These are phyloP conservation scores for Dendroctonus valens DNA, from an alignment of 1,140 invertebrate species.

Conservation along the genomic window DNA sequence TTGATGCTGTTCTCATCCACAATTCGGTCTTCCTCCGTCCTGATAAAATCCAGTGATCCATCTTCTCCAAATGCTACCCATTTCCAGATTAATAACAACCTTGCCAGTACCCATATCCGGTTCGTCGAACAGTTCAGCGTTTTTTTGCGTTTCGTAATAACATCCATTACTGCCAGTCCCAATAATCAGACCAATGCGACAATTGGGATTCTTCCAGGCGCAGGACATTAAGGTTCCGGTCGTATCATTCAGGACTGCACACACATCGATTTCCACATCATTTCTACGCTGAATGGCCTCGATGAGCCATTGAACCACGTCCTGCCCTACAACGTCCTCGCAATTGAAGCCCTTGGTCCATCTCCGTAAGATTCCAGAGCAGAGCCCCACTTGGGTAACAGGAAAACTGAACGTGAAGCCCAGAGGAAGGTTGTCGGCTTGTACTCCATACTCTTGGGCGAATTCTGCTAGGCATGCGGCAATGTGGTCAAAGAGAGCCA, in stretches of 20 bases:
- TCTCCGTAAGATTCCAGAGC: conserved; percentile 79
- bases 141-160: conserved; percentile 85
- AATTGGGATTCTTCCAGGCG: conserved; percentile 87
- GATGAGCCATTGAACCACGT: conserved; percentile 81
- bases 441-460: conserved; percentile 76
- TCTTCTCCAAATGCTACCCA: conserved; percentile 96
- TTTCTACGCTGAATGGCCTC: conserved; percentile 76
- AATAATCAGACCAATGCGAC: conserved; percentile 47
- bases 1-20: conserved; percentile 75
- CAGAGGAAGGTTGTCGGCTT: conserved; percentile 77
- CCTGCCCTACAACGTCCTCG: conserved; percentile 78
- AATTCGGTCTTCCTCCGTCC: conserved; percentile 82
- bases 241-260: conserved; percentile 97
- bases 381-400: conserved; percentile 84
- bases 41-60: conserved; percentile 80
- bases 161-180: conserved; percentile 94
- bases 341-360: conserved; percentile 99
- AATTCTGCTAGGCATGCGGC: conserved; percentile 93
- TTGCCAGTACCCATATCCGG: conserved; percentile 63
- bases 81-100: conserved; percentile 93
- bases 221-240: conserved; percentile 99
- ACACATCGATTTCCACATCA: conserved; percentile 69
- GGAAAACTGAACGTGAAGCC: conserved; percentile 99
- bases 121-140: conserved; percentile 57
- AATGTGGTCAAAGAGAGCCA: conserved; percentile 92